Evolutionary conservation across 1,140 invertebrate genomes (phyloP), one percentile per base, ranked within the genome.

Genomic region (Saccostrea glomerata): DNA sequence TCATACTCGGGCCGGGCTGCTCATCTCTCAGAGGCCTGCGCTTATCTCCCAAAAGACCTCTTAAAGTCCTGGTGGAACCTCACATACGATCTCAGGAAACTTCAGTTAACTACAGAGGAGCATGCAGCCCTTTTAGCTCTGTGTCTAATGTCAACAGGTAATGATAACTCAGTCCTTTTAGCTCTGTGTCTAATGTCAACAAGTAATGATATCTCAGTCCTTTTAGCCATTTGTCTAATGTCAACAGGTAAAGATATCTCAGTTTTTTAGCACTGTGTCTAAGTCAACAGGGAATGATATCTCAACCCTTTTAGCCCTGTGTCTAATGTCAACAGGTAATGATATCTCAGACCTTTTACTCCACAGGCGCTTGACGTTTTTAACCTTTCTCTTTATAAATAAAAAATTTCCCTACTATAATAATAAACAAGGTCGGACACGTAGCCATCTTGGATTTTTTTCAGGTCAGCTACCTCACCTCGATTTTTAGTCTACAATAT

Each of bases 111-210:
- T 2, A 77, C 23, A 3, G 70, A 77, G 25, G 70, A 77, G 25
- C 70, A 77, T 17, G 70, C 70, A 12, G 25, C 25, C 15, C 70
- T 77, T 12, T 25, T 77, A 36, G 70, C 70, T 0, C 70, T 77
- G 9, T 77, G 70, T 77, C 25, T 77, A 3, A 77, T 77, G 70
- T 77, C 70, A 77, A 77, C 70, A 77, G 70, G 70, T 77, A 30
- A 66, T 63, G 58, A 63, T 6, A 7, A 63, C 58, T 20, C 17
- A 20, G 6, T 20, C 15, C 17, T 20, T 36, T 36, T 36, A 36
- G 30, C 30, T 2, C 30, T 36, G 30, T 36, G 30, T 36, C 2
- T 7, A 3, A 60, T 20, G 7, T 4, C 58, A 60, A 20, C 3
- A 30, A 23, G 25, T n/a, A 73, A 30, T n/a, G 25, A 23, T 23